Conservation (phyloP, 2,113 vertebrate species). For the Haliaeetus leucogaster region DNA sequence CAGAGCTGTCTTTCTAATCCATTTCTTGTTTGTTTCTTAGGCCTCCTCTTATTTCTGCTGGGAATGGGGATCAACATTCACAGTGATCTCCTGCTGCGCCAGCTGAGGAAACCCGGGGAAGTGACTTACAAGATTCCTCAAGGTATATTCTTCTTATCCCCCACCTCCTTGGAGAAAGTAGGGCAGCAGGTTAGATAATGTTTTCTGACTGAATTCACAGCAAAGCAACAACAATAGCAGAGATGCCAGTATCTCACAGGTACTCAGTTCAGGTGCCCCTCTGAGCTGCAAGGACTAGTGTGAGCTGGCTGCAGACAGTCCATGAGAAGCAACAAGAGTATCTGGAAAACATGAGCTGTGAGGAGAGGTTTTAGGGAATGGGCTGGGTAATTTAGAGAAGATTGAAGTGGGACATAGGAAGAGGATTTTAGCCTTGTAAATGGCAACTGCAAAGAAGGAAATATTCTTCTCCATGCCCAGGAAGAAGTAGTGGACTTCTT, state of each 20-base stretch:
- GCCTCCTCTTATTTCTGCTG: constrained; percentile 79
- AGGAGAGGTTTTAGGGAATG: background rate
- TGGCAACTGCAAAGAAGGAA: background rate
- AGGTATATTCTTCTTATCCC: constrained; percentile 65
- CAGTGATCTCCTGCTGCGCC: constrained; percentile 84
- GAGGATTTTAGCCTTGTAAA: background rate
- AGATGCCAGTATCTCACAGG: background rate
- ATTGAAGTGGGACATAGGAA: background rate
- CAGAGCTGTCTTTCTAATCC: background rate
- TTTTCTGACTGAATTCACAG: background rate
- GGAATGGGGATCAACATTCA: constrained; percentile 93
- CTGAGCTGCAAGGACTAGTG: background rate
- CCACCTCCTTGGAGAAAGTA: background rate
- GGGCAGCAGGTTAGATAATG: background rate
- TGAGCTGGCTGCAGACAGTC: background rate
- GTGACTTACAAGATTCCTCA: constrained; percentile 83
- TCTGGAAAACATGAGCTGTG: background rate
- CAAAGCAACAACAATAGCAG: background rate
- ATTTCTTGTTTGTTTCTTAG: constrained; percentile 62
- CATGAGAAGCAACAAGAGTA: background rate
- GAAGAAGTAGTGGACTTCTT: background rate
- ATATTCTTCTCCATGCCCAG: background rate
- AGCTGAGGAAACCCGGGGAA: constrained; percentile 86
- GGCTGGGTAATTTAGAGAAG: background rate
- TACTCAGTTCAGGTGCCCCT: rapidly evolving